A percentile compares a stretch with the other conserved stretches of the same genome.
Evolutionary conservation across 1,140 invertebrate species (phyloP).

Genomic region (Parapsyche elsis): DNA sequence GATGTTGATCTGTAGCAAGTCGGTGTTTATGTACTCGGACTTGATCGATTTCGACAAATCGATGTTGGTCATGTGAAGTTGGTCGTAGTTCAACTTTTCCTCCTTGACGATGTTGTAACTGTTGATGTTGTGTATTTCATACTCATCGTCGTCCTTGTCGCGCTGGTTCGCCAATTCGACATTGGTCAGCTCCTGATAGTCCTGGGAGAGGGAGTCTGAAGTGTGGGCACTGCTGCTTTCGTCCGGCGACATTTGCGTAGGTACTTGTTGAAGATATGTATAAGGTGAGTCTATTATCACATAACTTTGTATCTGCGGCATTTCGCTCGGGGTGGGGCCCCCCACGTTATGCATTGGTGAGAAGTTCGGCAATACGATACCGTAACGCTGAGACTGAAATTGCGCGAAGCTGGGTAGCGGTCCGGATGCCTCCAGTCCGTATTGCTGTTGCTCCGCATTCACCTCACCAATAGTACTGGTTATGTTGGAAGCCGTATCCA

Average conservation of each 20-base stretch:
- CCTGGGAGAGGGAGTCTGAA: slow-evolving; percentile 52
- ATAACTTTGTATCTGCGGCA: slow-evolving; percentile 65
- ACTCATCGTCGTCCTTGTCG: slow-evolving; percentile 10
- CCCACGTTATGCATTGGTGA: slow-evolving; percentile 75
- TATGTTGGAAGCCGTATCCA: slow-evolving; percentile 77
- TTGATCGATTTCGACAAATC: not conserved
- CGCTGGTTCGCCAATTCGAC: slow-evolving; percentile 7
- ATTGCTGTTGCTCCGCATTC: slow-evolving; percentile 60
- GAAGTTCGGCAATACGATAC: slow-evolving; percentile 68
- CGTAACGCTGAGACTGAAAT: slow-evolving; percentile 70
- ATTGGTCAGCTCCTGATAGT: slow-evolving; percentile 56
- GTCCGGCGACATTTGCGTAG: slow-evolving; percentile 48
- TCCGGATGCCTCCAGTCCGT: slow-evolving; percentile 65
- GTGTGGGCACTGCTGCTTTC: slow-evolving; percentile 55
- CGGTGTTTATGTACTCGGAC: not conserved
- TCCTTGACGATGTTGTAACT: not conserved
- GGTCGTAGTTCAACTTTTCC: not conserved
- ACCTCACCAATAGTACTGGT: slow-evolving; percentile 78
- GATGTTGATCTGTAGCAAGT: not conserved
- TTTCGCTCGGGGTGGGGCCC: slow-evolving; percentile 74
- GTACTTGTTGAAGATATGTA: slow-evolving; percentile 32
- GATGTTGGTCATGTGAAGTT: not conserved
- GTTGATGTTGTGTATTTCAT: not conserved
- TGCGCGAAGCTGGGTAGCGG: slow-evolving; percentile 74
- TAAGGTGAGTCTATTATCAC: slow-evolving; percentile 58